A percentile compares a stretch with the other conserved stretches of the same genome.
Evolutionary conservation across 2,113 vertebrate species (phyloP).

Genomic region (Sapajus apella): DNA sequence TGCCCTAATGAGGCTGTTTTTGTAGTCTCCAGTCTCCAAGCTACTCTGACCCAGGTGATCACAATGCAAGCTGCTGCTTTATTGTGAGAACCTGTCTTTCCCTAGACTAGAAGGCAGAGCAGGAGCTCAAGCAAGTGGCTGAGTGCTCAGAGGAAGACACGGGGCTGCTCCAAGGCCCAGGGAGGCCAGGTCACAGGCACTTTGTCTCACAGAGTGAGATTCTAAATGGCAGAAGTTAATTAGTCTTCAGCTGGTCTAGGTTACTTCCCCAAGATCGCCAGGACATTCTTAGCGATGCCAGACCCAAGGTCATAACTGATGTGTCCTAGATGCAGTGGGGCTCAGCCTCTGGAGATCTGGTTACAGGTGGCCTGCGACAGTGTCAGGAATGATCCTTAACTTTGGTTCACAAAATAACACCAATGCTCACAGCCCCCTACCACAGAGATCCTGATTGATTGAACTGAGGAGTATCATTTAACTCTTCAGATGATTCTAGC

Average conservation of each 20-base stretch:
- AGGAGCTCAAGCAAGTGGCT: not conserved
- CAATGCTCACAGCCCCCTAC: not conserved
- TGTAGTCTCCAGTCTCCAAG: not conserved
- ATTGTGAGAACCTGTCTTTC: fast-evolving
- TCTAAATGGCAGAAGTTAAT: not conserved
- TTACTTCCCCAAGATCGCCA: not conserved
- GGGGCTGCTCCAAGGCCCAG: not conserved
- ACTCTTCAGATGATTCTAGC: not conserved
- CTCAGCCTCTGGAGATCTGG: not conserved
- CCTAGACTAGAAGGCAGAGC: not conserved
- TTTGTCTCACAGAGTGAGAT: not conserved
- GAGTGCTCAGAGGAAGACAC: constrained; percentile 64
- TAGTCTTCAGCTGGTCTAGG: not conserved
- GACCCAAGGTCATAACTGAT: too few species aligned
- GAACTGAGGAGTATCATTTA: not conserved
- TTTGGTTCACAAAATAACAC: fast-evolving
- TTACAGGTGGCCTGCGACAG: not conserved
- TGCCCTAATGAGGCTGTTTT: not conserved
- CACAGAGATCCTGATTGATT: not conserved
- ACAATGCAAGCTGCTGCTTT: fast-evolving
- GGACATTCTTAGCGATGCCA: not conserved
- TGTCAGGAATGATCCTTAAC: too few species aligned
- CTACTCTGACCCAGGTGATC: fast-evolving
- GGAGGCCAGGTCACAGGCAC: not conserved
- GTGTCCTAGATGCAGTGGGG: not conserved